A percentile compares a stretch with the other conserved stretches of the same genome.
Evolutionary conservation across 2,888 invertebrate genomes (phyloP).

Genomic region (Steinernema scapterisci): DNA sequence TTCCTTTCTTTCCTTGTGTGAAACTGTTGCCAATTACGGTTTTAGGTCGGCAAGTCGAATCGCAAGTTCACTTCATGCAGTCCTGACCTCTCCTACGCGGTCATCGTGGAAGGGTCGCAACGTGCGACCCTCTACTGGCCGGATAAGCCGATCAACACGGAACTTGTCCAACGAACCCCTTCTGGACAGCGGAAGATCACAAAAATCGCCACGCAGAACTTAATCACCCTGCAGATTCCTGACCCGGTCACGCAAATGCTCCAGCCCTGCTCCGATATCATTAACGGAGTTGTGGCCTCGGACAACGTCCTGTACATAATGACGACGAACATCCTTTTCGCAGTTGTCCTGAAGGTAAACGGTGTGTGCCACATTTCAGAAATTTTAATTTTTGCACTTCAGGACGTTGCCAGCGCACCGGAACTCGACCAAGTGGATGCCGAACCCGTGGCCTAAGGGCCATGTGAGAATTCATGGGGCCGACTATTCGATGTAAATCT

Average conservation of each 20-base stretch:
- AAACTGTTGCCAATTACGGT: background rate
- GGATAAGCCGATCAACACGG: background rate
- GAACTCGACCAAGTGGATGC: too few relatives aligned
- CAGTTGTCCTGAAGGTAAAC: slow-evolving; percentile 8
- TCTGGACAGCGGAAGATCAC: background rate
- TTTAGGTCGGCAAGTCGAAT: slow-evolving; percentile 33
- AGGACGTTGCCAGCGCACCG: too few relatives aligned
- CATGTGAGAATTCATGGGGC: too few relatives aligned
- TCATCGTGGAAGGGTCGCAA: slow-evolving; percentile 47
- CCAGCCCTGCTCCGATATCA: background rate
- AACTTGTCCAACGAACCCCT: background rate
- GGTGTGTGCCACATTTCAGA: too few relatives aligned
- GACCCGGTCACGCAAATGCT: background rate
- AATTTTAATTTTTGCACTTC: too few relatives aligned
- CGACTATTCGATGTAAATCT: background rate
- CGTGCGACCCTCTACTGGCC: slow-evolving; percentile 50
- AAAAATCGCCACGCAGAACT: background rate
- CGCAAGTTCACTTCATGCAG: slow-evolving; percentile 42
- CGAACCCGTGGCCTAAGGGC: too few relatives aligned
- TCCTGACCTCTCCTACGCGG: slow-evolving; percentile 47
- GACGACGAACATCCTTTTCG: background rate
- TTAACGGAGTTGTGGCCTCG: background rate
- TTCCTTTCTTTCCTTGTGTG: background rate
- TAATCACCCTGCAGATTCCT: background rate
- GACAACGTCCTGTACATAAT: slow-evolving; percentile 6